Evolutionary conservation across 1,140 invertebrate genomes (phyloP).

Genomic region (Macrotrachela quadricornifera): DNA sequence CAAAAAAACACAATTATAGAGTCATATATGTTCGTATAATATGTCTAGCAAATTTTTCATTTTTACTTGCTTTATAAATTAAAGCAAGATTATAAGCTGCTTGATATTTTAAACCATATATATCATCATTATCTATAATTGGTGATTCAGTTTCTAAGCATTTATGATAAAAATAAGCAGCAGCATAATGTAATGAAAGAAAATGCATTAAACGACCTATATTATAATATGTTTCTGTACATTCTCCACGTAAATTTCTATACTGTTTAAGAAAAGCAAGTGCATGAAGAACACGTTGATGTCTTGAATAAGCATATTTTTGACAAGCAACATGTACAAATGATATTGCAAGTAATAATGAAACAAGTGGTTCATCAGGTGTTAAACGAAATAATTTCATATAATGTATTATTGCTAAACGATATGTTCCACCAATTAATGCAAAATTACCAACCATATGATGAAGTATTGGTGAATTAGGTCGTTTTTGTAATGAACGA

Average conservation of each 20-base stretch:
- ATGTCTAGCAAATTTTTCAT: no score
- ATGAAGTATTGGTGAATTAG: no score
- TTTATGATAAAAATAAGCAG: constrained; percentile 5
- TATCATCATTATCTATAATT: no score
- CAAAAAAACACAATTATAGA: no score
- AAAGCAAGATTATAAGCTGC: no score
- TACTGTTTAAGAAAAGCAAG: constrained; percentile 58
- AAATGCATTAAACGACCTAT: constrained; percentile 70
- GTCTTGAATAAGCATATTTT: constrained; percentile 56
- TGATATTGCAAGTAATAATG: constrained; percentile 53
- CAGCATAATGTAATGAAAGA: constrained; percentile 29
- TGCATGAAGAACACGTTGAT: constrained; percentile 49
- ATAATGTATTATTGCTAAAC: constrained; percentile 64
- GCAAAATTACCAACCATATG: no score
- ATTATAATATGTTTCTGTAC: constrained; percentile 73
- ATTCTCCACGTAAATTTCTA: constrained; percentile 46
- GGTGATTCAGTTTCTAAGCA: constrained; percentile 1
- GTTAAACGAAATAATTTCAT: constrained; percentile 42
- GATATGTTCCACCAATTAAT: constrained; percentile 58
- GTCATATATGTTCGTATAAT: no score
- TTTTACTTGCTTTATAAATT: no score
- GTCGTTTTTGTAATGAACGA: no score
- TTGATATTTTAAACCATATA: no score
- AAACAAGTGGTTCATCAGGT: constrained; percentile 41
- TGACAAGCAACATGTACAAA: constrained; percentile 65